phyloP scores from a whole-genome alignment of 2,888 invertebrate species.

The Amphipyra tragopoginis region DNA sequence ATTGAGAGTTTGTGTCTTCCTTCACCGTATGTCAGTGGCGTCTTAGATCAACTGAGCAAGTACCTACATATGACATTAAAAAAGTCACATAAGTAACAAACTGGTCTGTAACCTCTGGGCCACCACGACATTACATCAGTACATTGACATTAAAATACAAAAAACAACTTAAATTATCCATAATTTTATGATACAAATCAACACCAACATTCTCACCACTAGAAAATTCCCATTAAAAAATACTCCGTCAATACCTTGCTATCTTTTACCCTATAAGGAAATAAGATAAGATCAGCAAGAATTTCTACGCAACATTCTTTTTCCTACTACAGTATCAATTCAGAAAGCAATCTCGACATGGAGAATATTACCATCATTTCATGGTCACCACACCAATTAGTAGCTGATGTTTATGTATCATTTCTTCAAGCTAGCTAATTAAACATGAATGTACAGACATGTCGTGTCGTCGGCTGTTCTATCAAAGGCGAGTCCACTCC shows the following conservation, averaged over 20 bases:
- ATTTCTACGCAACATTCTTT: slow-evolving; percentile 37
- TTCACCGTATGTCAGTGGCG: too few species aligned
- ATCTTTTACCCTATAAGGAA: slow-evolving; percentile 21
- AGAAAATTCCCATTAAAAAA: neutral
- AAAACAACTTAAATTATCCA: too few species aligned
- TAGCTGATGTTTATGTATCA: slow-evolving; percentile 60
- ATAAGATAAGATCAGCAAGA: slow-evolving; percentile 33
- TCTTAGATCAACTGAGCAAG: too few species aligned
- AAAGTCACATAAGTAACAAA: too few species aligned
- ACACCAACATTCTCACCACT: too few species aligned
- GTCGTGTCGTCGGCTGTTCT: slow-evolving; percentile 58
- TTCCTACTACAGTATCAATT: slow-evolving; percentile 35
- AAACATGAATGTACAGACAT: slow-evolving; percentile 54
- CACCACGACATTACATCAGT: too few species aligned
- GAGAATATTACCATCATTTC: slow-evolving; percentile 49
- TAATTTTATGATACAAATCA: too few species aligned
- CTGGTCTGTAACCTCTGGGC: too few species aligned
- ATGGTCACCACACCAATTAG: slow-evolving; percentile 58
- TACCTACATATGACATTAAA: too few species aligned
- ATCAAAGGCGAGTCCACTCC: slow-evolving; percentile 61
- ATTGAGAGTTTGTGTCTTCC: too few species aligned
- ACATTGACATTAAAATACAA: too few species aligned
- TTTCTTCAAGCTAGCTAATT: slow-evolving; percentile 58
- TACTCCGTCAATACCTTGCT: neutral
- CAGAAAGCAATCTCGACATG: slow-evolving; percentile 39